A percentile compares a stretch with the other conserved stretches of the same genome.
phyloP scores from a whole-genome alignment of 2,888 invertebrate genomes.

The Microctonus aethiopoides region DNA sequence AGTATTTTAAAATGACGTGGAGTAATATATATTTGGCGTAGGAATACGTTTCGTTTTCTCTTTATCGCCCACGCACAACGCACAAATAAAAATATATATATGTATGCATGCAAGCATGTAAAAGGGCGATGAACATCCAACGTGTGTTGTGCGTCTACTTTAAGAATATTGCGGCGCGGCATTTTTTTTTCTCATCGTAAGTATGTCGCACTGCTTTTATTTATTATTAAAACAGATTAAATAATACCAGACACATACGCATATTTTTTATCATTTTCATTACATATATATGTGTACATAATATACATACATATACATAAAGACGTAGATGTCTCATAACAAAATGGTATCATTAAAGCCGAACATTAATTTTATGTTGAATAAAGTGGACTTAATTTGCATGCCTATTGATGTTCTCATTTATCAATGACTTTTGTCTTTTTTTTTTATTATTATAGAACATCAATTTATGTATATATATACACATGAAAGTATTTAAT shows the following conservation, averaged over 20 bases:
- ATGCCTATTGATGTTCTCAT: neutral
- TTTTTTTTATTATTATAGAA: neutral
- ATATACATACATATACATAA: too few species aligned
- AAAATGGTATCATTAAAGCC: neutral
- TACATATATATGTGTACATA: too few species aligned
- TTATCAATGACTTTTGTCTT: neutral
- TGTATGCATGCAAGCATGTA: neutral
- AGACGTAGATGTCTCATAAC: neutral
- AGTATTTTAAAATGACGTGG: slow-evolving; percentile 19
- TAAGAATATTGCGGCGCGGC: neutral
- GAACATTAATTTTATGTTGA: neutral
- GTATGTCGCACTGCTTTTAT: neutral
- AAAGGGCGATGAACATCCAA: neutral
- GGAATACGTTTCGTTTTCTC: slow-evolving; percentile 23
- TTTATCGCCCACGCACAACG: slow-evolving; percentile 35
- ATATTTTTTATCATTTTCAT: neutral
- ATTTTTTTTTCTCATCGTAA: neutral
- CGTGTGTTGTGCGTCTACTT: slow-evolving; percentile 37
- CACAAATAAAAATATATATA: neutral
- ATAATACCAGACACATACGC: neutral
- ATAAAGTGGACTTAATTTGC: neutral
- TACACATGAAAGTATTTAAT: neutral
- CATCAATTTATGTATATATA: too few species aligned
- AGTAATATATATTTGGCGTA: slow-evolving; percentile 39
- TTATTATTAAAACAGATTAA: neutral